Base-by-base conservation (phyloP, 2,113 vertebrate genomes). In the Corapipo altera region DNA sequence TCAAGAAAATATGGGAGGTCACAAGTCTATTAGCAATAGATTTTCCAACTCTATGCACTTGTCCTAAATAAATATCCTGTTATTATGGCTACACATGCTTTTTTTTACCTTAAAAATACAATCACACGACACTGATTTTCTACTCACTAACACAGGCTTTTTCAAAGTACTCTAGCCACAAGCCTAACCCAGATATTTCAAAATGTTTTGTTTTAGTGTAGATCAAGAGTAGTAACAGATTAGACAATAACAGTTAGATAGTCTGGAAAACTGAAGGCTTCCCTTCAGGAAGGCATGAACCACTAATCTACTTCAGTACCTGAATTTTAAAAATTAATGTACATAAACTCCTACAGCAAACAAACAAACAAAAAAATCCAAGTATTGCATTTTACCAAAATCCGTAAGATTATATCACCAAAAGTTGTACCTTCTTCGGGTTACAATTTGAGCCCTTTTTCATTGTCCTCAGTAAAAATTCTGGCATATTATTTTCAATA, bases 401-500 rank as follows among this genome's bases (percentile, higher is more conserved):
- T 35, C 7, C 3, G 46, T 72, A 52, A 49, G 15, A 2, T 52
- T 71, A 6, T 72, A 66, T 54, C 33, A 76, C 8, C 51, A 82
- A 72, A 94, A 91, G 11, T 15, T 82, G 72, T 97, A 99, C 99
- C 98, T 99, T 99, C 89, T 98, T 98, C 48, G 93, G 94, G 83
- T 92, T 96, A 93, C 61, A 92, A 78, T 96, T 89, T 3, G 84
- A 86, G 57, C 96, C 96, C 58, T 98, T 97, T 79, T 96, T 98
- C 96, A 99, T 97, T 76, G 98, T 98, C 95, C 97, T 97, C 92
- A 97, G 93, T 92, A 99, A 98, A 98, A 99, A 99, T 65, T 98
- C 98, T 41, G 99, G 99, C 96, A 98, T 98, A 82, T 99, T 99
- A 91, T 99, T 99, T 96, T 99, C 98, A 91, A 99, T 98, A 95